Evolutionary conservation across 2,888 invertebrate species (phyloP).

Genomic region (Drosophila infuscata): DNA sequence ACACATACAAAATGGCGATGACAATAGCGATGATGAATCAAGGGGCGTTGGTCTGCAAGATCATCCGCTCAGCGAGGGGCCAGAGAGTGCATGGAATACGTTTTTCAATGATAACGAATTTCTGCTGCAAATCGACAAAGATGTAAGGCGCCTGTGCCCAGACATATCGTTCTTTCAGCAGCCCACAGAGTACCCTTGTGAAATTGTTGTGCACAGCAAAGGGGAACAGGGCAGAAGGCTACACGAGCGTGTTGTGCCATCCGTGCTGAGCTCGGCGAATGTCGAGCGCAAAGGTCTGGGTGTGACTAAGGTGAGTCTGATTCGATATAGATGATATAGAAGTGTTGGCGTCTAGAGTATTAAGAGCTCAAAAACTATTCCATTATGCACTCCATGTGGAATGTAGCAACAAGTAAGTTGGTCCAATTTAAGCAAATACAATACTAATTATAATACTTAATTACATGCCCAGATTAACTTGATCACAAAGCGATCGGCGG

Average conservation of each 20-base stretch:
- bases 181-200: conserved; percentile 95
- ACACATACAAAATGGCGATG: conserved; percentile 85
- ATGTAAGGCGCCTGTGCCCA: conserved; percentile 96
- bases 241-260: conserved; percentile 94
- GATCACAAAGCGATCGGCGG: conserved; percentile 90
- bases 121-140: conserved; percentile 98
- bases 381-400: conserved; percentile 54
- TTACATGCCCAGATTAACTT: conserved; percentile 87
- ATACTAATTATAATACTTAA: conserved; percentile 2
- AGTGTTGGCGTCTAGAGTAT: conserved; percentile 5
- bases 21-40: conserved; percentile 82
- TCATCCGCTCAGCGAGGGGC: conserved; percentile 97
- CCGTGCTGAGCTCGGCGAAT: conserved; percentile 93
- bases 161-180: conserved; percentile 99
- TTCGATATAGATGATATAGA: neutral
- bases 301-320: conserved; percentile 91
- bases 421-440: neutral
- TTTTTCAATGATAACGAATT: conserved; percentile 99
- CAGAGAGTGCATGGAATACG: conserved; percentile 97
- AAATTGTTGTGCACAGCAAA: conserved; percentile 91
- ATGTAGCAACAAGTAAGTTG: conserved; percentile 76
- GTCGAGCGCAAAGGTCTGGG: conserved; percentile 95
- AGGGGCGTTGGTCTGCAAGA: conserved; percentile 85
- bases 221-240: conserved; percentile 90
- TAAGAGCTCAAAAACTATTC: conserved; percentile 37